A percentile compares a stretch with the other conserved stretches of the same genome.
These are phyloP conservation scores for Gymnodraco acuticeps DNA, from an alignment of 2,797 vertebrate genomes.

Conservation along the genomic window DNA sequence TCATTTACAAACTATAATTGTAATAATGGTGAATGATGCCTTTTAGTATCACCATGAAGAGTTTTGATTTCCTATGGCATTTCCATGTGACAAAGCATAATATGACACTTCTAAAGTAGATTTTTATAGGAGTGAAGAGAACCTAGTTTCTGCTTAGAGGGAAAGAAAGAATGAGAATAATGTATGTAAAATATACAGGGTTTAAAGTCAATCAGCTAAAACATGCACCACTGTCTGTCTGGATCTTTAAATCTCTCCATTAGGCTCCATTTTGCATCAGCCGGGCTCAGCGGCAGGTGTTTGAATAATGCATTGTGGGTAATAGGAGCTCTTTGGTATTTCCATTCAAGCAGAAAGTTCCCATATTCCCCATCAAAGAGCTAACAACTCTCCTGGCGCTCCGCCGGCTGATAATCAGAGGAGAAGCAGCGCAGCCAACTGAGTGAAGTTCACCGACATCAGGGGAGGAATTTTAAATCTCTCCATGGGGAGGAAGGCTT, in stretches of 20 bases:
- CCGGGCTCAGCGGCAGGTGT: not conserved
- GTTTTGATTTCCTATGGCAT: not conserved
- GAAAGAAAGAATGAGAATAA: not conserved
- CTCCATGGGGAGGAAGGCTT: not conserved
- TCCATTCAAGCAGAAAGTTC: constrained; percentile 46
- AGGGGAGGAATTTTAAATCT: constrained; percentile 5
- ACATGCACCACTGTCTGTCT: not conserved
- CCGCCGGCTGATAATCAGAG: constrained; percentile 10
- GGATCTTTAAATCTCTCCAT: constrained; percentile 8
- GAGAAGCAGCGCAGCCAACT: not conserved
- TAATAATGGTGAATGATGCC: no score
- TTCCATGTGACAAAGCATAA: not conserved
- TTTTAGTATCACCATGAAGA: not conserved
- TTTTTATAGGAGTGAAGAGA: not conserved
- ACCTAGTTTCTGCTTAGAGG: not conserved
- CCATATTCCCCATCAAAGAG: constrained; percentile 18
- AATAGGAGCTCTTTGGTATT: constrained; percentile 48
- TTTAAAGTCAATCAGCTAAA: constrained; percentile 16
- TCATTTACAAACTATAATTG: no score
- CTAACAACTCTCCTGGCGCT: constrained; percentile 20
- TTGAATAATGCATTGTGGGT: constrained; percentile 57
- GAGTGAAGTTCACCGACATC: constrained; percentile 21
- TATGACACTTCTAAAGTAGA: not conserved
- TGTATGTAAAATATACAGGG: constrained; percentile 15
- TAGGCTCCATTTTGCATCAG: constrained; percentile 3